phyloP scores from a whole-genome alignment of 1,140 invertebrate species.

The Drosophila funebris region DNA sequence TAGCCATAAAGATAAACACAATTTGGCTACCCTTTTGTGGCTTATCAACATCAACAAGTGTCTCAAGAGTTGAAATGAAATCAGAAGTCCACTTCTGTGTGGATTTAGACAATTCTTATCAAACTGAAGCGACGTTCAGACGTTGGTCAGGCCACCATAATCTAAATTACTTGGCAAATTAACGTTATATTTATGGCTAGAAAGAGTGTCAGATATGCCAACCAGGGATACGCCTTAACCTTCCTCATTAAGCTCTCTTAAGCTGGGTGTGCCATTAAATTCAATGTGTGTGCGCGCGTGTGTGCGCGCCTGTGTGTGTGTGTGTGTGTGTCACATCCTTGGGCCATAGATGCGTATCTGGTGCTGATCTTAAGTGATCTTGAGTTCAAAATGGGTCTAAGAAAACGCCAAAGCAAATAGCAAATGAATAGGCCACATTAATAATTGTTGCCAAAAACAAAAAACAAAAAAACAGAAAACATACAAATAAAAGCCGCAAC shows the following conservation, averaged over 20 bases:
- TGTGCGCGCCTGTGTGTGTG: constrained; percentile 4
- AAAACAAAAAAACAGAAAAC: constrained; percentile 17
- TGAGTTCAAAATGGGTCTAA: constrained; percentile 20
- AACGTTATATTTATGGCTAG: constrained; percentile 1
- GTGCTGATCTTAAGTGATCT: constrained; percentile 16
- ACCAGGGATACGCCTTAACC: constrained; percentile 5
- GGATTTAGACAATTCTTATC: constrained; percentile 3
- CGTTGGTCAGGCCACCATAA: constrained; percentile 5
- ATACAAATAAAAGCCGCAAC: constrained; percentile 31
- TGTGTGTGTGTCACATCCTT: background rate
- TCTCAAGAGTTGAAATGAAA: background rate
- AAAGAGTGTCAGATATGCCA: background rate
- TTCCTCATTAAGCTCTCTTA: too few species aligned
- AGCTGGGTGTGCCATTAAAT: constrained; percentile 4
- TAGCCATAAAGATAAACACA: constrained; percentile 3
- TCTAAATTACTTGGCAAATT: constrained; percentile 12
- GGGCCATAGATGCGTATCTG: constrained; percentile 2
- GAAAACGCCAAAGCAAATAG: background rate
- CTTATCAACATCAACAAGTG: constrained; percentile 1
- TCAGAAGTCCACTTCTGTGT: constrained; percentile 7
- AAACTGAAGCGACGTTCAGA: background rate
- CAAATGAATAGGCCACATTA: constrained; percentile 12
- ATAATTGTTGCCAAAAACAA: constrained; percentile 39
- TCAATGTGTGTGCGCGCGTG: background rate
- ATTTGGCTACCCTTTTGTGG: background rate